phyloP scores from a whole-genome alignment of 2,888 invertebrate genomes.

The Esperia sulphurella region DNA sequence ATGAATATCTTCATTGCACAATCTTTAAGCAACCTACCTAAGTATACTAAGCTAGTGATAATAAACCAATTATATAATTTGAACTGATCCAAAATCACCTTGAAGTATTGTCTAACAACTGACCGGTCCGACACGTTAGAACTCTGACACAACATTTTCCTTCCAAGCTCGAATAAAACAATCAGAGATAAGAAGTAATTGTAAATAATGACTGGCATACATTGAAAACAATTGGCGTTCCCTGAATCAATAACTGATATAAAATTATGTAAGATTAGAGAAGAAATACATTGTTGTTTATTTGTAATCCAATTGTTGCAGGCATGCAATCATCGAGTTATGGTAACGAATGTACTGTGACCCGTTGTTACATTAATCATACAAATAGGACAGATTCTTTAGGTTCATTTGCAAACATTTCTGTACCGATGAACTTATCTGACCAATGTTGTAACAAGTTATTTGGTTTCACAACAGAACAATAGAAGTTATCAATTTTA shows the following conservation, averaged over 20 bases:
- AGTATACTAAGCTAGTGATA: slow-evolving; percentile 9
- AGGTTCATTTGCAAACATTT: slow-evolving; percentile 18
- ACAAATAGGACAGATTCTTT: slow-evolving; percentile 37
- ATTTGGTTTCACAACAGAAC: slow-evolving; percentile 10
- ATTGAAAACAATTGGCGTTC: slow-evolving; percentile 36
- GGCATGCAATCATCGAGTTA: slow-evolving; percentile 33
- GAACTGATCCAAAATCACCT: slow-evolving; percentile 28
- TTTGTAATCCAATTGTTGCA: slow-evolving; percentile 30
- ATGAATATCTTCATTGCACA: slow-evolving; percentile 24
- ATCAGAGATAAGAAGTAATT: slow-evolving; percentile 41
- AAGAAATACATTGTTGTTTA: slow-evolving; percentile 30
- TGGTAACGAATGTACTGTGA: slow-evolving; percentile 32
- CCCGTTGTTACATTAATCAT: slow-evolving; percentile 55
- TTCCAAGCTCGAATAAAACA: slow-evolving; percentile 30
- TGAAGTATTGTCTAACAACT: slow-evolving; percentile 36
- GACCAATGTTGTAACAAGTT: slow-evolving; percentile 17
- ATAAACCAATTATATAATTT: slow-evolving; percentile 46
- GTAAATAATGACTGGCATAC: slow-evolving; percentile 38
- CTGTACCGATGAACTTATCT: slow-evolving; percentile 18
- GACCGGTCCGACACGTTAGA: slow-evolving; percentile 31
- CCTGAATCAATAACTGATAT: slow-evolving; percentile 38
- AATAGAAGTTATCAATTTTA: slow-evolving; percentile 9
- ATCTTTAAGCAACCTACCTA: slow-evolving; percentile 26
- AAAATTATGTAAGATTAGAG: slow-evolving; percentile 42
- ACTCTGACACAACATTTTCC: slow-evolving; percentile 31